Evolutionary conservation across 1,140 invertebrate species (phyloP).

Genomic region (Papilio xuthus): DNA sequence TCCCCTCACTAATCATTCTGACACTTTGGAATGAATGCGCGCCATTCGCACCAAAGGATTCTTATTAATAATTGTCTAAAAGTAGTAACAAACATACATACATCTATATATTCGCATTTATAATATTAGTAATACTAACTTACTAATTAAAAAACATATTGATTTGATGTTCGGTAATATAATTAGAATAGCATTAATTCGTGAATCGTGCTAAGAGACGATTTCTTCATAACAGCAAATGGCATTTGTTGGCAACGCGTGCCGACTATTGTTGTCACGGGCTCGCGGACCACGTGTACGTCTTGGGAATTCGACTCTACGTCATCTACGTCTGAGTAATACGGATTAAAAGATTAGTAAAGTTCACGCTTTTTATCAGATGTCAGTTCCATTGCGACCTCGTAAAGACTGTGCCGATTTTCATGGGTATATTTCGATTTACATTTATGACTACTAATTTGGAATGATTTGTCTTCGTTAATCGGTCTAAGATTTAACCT

Average conservation of each 20-base stretch:
- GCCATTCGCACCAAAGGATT: too few species aligned
- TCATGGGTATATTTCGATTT: not conserved
- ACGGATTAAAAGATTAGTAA: not conserved
- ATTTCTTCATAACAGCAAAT: not conserved
- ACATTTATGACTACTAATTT: not conserved
- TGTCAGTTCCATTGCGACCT: not conserved
- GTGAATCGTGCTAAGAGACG: not conserved
- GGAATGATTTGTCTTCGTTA: not conserved
- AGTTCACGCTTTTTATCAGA: not conserved
- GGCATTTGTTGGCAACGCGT: constrained; percentile 16
- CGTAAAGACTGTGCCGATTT: not conserved
- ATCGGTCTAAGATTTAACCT: not conserved
- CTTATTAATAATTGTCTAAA: too few species aligned
- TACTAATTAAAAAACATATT: not conserved
- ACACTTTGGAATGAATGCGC: too few species aligned
- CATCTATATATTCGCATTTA: too few species aligned
- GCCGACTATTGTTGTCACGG: constrained; percentile 12
- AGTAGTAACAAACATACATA: too few species aligned
- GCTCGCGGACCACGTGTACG: not conserved
- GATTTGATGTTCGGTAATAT: not conserved
- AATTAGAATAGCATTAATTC: not conserved
- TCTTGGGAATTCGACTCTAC: not conserved
- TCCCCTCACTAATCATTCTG: too few species aligned
- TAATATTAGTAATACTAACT: too few species aligned
- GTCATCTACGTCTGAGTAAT: constrained; percentile 11